Base-by-base conservation (phyloP, 2,888 invertebrate genomes). In the Conistra vaccinii region DNA sequence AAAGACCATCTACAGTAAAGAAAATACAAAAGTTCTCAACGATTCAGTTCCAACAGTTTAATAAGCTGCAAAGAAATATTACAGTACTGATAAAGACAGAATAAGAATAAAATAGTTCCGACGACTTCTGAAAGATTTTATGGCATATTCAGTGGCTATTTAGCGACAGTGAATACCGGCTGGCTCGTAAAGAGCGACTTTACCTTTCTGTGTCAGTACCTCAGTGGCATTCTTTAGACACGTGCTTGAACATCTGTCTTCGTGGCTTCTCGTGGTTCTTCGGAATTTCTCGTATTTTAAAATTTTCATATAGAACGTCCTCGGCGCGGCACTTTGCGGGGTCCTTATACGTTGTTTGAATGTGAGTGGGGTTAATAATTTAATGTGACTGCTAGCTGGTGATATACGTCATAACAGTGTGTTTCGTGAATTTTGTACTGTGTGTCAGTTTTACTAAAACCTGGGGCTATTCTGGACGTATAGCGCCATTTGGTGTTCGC, bases 101-200 rank as follows among this genome's bases (percentile, higher is more conserved):
- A 84, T 87, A 86, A 76, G 85, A 84, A 84, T 87, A 87, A 87
- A 86, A 87, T 87, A 84, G 88, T 86, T 82, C 69, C 63, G 69
- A 73, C 73, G 78, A 78, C 77, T 84, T 80, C 70, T 87, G 66
- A 81, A 87, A 81, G 79, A 87, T 87, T 87, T 87, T 86, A 87
- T 81, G 80, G 86, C 20, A 20, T 20, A 71, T 85, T 81, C 82
- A 79, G 78, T 78, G 77, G 66, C 86, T 82, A 82, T 87, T 86
- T 84, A 87, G 79, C 78, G 74, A 76, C 69, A 72, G 80, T 79
- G 81, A 83, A 77, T 83, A 73, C 72, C 69, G 73, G 57, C 57
- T 62, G 26, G 39, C 70, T 85, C 85, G 81, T 86, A 83, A 82
- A 88, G 67, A 73, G 35, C 39, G 68, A 77, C 80, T 79, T 77